phyloP scores from a whole-genome alignment of 2,113 vertebrate species.

The Dasyprocta punctata region DNA sequence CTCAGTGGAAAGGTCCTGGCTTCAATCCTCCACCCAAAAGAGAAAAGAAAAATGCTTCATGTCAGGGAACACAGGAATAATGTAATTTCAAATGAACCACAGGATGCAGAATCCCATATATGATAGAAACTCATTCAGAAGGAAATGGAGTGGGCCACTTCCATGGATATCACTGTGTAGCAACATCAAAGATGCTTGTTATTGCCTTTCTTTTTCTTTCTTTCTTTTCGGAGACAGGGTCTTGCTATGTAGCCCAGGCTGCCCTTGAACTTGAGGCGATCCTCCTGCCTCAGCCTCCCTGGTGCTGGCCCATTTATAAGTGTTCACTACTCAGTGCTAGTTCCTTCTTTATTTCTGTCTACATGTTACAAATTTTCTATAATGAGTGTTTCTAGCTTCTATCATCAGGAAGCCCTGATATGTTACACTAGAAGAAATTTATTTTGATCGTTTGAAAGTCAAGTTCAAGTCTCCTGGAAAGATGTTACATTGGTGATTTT shows the following conservation, averaged over 20 bases:
- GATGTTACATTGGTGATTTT: background rate
- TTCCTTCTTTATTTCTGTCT: background rate
- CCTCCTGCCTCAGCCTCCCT: background rate
- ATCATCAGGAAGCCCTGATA: slow-evolving; percentile 19
- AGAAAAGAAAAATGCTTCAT: background rate
- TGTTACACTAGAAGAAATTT: background rate
- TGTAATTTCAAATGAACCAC: background rate
- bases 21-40: background rate
- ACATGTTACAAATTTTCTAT: slow-evolving; percentile 12
- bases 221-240: background rate
- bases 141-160: background rate
- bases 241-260: background rate
- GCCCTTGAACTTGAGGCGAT: background rate
- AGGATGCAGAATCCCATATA: background rate
- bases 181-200: background rate
- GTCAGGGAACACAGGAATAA: background rate
- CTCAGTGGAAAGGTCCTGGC: background rate
- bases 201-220: background rate
- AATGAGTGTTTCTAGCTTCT: slow-evolving; percentile 40
- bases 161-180: background rate
- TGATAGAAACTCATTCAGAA: background rate
- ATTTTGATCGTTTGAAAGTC: slow-evolving; percentile 11
- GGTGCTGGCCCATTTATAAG: background rate
- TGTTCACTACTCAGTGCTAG: background rate
- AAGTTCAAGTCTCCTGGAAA: slow-evolving; percentile 47